Evolutionary conservation across 2,797 vertebrate species (phyloP).

Genomic region (Octomys mimax): DNA sequence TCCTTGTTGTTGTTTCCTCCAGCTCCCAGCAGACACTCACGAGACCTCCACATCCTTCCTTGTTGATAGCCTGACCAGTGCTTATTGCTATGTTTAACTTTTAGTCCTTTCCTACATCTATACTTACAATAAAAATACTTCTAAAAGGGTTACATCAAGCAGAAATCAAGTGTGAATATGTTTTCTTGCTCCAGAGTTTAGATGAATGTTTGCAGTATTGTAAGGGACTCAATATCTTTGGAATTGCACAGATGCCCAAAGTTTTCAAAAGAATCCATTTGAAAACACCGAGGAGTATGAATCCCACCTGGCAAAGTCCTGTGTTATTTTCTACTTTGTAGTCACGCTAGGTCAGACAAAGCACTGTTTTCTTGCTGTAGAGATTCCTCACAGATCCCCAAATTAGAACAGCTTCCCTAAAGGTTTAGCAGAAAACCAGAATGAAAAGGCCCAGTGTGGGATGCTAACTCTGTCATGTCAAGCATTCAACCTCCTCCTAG

Average conservation of each 20-base stretch:
- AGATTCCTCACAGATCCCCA: not conserved
- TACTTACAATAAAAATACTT: not conserved
- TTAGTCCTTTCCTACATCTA: not conserved
- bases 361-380: not conserved
- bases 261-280: not conserved
- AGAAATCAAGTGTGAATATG: not conserved
- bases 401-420: not conserved
- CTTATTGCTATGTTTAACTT: not conserved
- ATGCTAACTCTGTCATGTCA: not conserved
- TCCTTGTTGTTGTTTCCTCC: not conserved
- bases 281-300: not conserved
- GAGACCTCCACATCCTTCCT: not conserved
- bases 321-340: not conserved
- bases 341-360: not conserved
- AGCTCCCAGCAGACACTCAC: not conserved
- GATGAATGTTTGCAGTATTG: rapidly evolving
- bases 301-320: not conserved
- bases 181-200: not conserved
- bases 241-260: not conserved
- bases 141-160: not conserved
- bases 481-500: not conserved
- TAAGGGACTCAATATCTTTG: not conserved
- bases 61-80: not conserved
- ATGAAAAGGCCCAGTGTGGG: not conserved
- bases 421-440: not conserved